phyloP scores from a whole-genome alignment of 2,113 vertebrate species.

The Serilophus lunatus region DNA sequence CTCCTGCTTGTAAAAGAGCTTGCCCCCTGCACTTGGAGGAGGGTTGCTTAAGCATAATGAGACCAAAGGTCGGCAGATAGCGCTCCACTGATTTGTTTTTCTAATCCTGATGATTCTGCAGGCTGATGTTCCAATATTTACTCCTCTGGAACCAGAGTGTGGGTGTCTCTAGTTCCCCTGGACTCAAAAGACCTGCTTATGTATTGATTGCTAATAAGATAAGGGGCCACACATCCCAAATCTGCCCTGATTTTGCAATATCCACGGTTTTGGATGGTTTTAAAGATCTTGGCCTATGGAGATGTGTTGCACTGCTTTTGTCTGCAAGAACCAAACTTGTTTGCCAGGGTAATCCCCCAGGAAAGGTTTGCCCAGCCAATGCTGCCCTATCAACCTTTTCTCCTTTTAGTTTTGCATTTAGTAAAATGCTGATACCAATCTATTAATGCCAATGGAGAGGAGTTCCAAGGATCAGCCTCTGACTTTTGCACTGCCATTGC shows the following conservation, averaged over 20 bases:
- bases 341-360: not conserved
- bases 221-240: not conserved
- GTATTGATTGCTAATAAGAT: not conserved
- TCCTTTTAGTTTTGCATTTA: not conserved
- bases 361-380: not conserved
- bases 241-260: not conserved
- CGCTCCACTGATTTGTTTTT: not conserved
- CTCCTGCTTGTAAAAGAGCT: not conserved
- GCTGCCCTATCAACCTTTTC: not conserved
- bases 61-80: conserved; percentile 31
- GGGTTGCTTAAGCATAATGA: not conserved
- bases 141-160: not conserved
- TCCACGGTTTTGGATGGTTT: not conserved
- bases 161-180: not conserved
- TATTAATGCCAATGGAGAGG: not conserved
- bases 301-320: not conserved
- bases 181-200: not conserved
- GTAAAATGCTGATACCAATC: not conserved
- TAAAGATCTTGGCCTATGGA: not conserved
- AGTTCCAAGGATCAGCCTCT: not conserved
- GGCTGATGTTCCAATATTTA: not conserved
- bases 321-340: not conserved
- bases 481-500: not conserved
- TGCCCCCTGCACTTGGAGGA: not conserved
- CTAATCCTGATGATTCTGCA: not conserved